Evolutionary conservation across 2,113 vertebrate species (phyloP), one percentile per base, ranked within the genome.

Genomic region (Onychorhynchus coronatus): DNA sequence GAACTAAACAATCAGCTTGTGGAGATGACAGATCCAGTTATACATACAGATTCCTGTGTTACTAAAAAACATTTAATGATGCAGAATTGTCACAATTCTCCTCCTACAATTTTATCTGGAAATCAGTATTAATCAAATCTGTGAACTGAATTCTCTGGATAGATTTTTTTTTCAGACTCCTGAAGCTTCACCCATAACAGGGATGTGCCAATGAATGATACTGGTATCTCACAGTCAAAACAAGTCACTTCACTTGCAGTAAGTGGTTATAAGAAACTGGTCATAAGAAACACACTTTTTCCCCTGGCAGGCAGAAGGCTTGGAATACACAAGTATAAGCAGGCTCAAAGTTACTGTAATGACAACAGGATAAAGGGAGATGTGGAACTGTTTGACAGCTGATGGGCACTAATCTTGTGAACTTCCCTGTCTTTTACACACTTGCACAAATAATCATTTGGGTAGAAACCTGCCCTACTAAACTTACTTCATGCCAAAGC

Each of bases 11-110:
- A 66, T 71, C 65, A 92, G 65, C 53, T 94, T 87, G 79, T 88
- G 83, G 92, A 91, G 79, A 87, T 93, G 90, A 65, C 41, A 65
- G 68, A 82, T 41, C 25, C 80, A 92, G 68, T 81, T 87, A 94
- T 50, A 86, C 7, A 4, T 65, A 96, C 88, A 96, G 91, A 97
- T 53, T 91, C 80, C 85, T 24, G 62, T 46, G 8, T 53, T 77
- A 49, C 56, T 42, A 33, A 67, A 84, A 47, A 46, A 84, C 59
- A 65, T 18, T 7, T 59, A 53, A 74, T 37, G 56, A 65, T 22
- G 4, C 56, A 61, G 65, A 71, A 73, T 6, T 84, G 47, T 59
- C 72, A 91, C 76, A 74, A 70, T 61, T 85, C 3, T 75, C 35
- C 56, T 83, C 75, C 59, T 72, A 68, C 24, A 76, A 1, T 70